Percentiles rank a stretch among this genome's conserved stretches.
Evolutionary conservation across 2,888 invertebrate species (phyloP).

Genomic region (Catocala sponsa): DNA sequence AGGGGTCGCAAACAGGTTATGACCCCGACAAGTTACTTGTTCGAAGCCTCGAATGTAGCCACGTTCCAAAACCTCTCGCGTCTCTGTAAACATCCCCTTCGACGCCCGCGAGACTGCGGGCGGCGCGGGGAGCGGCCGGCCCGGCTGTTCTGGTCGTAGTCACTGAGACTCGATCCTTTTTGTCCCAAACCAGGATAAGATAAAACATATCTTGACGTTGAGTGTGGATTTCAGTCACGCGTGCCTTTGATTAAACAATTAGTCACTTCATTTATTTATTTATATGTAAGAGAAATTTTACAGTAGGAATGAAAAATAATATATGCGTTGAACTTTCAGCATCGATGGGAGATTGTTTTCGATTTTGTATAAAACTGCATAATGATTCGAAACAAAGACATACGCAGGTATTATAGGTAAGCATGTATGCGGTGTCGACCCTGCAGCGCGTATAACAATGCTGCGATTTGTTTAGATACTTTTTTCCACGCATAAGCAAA

Average conservation of each 20-base stretch:
- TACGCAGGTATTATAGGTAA: slow-evolving; percentile 50
- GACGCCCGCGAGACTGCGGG: slow-evolving; percentile 34
- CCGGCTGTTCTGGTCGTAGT: slow-evolving; percentile 61
- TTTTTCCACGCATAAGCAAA: slow-evolving; percentile 84
- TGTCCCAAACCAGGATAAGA: slow-evolving; percentile 84
- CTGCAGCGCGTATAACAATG: slow-evolving; percentile 79
- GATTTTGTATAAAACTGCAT: slow-evolving; percentile 48
- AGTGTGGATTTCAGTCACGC: slow-evolving; percentile 65
- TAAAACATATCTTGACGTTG: slow-evolving; percentile 78
- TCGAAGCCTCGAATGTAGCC: slow-evolving; percentile 78
- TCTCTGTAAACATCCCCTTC: slow-evolving; percentile 56
- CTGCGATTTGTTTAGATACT: slow-evolving; percentile 86
- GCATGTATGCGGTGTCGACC: slow-evolving; percentile 71
- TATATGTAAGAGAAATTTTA: slow-evolving; percentile 1
- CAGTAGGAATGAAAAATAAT: background rate
- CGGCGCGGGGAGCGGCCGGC: slow-evolving; percentile 53
- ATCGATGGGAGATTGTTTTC: slow-evolving; percentile 26
- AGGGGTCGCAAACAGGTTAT: slow-evolving; percentile 88
- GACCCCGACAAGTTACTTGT: slow-evolving; percentile 87
- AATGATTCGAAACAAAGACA: slow-evolving; percentile 42
- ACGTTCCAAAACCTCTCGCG: slow-evolving; percentile 66
- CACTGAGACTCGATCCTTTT: slow-evolving; percentile 72
- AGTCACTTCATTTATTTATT: slow-evolving; percentile 32
- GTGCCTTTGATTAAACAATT: slow-evolving; percentile 58
- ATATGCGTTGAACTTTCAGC: background rate